Conservation (phyloP, 2,888 invertebrate species). For the Parascotia fuliginaria region DNA sequence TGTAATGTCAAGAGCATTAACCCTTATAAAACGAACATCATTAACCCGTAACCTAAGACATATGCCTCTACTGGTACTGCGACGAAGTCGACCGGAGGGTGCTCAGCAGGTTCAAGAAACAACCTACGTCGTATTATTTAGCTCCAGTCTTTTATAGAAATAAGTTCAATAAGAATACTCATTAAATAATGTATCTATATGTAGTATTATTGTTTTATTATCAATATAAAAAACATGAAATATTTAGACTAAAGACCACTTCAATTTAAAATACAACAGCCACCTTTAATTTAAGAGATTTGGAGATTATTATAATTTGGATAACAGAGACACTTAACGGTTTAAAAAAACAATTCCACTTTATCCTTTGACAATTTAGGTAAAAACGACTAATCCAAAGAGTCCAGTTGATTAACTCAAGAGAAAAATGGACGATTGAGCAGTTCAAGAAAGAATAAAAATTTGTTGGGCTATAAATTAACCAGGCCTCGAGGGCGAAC, state of each 20-base stretch:
- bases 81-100: no score
- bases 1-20: no score
- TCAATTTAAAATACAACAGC: not conserved
- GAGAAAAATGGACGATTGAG: constrained; percentile 72
- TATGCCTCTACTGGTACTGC: no score
- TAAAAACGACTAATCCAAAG: constrained; percentile 48
- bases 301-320: constrained; percentile 28
- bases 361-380: constrained; percentile 54
- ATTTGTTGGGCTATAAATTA: constrained; percentile 83
- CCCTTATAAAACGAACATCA: no score
- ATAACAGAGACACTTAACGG: constrained; percentile 29
- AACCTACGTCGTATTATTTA: no score
- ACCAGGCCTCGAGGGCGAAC: constrained; percentile 67
- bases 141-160: no score
- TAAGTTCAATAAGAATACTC: no score
- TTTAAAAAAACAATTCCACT: constrained; percentile 45
- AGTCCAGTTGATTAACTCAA: constrained; percentile 43
- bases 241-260: not conserved
- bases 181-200: no score
- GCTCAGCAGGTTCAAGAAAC: no score
- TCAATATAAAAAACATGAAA: no score
- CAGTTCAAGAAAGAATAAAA: constrained; percentile 80
- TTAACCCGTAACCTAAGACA: no score
- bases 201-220: no score
- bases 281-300: constrained; percentile 4